Evolutionary conservation across 2,797 vertebrate species (phyloP).

Genomic region (Rhincodon typus): DNA sequence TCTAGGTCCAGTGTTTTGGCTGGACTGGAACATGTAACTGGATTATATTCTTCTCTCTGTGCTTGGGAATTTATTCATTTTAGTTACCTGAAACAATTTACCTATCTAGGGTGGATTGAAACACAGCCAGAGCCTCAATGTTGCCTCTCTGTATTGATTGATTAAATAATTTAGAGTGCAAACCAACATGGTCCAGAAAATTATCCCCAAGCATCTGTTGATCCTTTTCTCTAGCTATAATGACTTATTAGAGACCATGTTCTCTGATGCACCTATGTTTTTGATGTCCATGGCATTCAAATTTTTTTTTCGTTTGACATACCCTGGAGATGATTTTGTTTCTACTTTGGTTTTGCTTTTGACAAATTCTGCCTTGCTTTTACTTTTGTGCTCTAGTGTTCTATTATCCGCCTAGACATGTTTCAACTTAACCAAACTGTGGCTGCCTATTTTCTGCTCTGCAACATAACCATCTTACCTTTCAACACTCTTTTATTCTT

Average conservation of each 20-base stretch:
- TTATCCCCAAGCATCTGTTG: background rate
- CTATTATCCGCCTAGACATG: background rate
- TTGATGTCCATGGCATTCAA: background rate
- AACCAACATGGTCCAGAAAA: background rate
- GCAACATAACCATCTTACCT: background rate
- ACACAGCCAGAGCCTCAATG: background rate
- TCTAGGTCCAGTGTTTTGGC: no score
- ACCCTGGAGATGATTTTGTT: background rate
- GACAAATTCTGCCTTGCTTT: background rate
- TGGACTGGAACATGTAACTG: no score
- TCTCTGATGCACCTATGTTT: background rate
- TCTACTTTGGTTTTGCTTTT: background rate
- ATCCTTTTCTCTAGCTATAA: background rate
- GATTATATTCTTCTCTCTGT: no score
- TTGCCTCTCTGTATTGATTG: background rate
- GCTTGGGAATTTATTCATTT: background rate
- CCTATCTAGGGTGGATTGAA: background rate
- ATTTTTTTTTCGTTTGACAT: background rate
- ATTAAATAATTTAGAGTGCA: background rate
- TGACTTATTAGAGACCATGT: background rate
- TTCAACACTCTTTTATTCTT: background rate
- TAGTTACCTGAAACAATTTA: background rate
- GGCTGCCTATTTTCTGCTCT: background rate
- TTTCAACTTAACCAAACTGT: background rate
- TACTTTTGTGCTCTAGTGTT: background rate